phyloP scores from a whole-genome alignment of 2,113 vertebrate genomes.

The Ameiurus melas region DNA sequence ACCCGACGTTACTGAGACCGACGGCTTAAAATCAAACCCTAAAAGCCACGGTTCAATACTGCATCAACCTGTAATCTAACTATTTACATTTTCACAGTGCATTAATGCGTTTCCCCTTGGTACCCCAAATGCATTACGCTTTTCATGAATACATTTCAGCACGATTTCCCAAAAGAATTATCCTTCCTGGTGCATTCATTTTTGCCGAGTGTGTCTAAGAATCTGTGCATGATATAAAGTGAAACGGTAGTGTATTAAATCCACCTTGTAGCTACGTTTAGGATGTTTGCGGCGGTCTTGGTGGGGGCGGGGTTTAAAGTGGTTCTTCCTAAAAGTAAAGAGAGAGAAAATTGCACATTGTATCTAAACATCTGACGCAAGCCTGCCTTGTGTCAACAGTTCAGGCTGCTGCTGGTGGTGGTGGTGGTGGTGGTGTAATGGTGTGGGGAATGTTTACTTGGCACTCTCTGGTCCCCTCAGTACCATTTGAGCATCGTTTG shows the following conservation, averaged over 20 bases:
- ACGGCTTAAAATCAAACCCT: conserved; percentile 11
- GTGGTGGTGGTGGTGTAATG: background rate
- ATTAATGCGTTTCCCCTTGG: background rate
- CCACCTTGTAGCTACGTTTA: background rate
- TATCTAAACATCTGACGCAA: background rate
- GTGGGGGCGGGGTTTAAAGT: background rate
- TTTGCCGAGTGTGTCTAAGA: background rate
- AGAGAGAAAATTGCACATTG: background rate
- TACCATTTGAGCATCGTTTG: background rate
- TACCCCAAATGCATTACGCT: background rate
- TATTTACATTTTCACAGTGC: conserved; percentile 1
- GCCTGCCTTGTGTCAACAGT: background rate
- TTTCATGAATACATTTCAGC: background rate
- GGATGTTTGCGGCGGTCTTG: background rate
- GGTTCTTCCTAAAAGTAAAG: background rate
- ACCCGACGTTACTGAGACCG: conserved; percentile 9
- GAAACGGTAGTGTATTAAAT: background rate
- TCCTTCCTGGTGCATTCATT: background rate
- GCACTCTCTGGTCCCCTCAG: background rate
- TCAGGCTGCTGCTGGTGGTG: no score
- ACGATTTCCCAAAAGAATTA: background rate
- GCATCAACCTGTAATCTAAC: conserved; percentile 13
- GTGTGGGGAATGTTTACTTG: background rate
- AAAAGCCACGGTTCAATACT: conserved; percentile 5
- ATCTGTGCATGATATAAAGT: background rate